These are phyloP conservation scores for Trichacis sp. DNA, from an alignment of 2,888 invertebrate genomes.

Conservation along the genomic window DNA sequence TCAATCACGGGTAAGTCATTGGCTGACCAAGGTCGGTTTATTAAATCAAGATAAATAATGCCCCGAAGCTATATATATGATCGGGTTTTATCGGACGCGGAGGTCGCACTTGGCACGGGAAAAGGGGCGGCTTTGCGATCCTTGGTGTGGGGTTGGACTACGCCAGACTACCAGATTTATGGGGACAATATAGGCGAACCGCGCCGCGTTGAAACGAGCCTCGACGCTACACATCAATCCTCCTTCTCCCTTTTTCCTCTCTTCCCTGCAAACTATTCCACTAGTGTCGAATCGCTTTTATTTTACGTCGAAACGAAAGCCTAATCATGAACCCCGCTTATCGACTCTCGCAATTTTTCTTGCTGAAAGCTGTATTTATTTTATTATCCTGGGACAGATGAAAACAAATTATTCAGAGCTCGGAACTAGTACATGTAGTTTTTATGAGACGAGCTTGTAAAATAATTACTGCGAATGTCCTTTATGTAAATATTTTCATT, in stretches of 20 bases:
- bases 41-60: constrained; percentile 50
- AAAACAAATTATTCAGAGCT: no score
- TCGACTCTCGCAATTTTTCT: no score
- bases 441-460: no score
- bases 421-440: no score
- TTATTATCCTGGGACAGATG: no score
- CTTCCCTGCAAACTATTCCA: no score
- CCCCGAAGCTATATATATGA: constrained; percentile 35
- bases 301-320: constrained; percentile 31
- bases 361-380: no score
- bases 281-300: constrained; percentile 38
- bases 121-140: constrained; percentile 49
- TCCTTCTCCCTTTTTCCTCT: constrained; percentile 22
- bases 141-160: constrained; percentile 48
- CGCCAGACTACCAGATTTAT: constrained; percentile 63
- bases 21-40: constrained; percentile 30
- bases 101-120: constrained; percentile 53
- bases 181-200: constrained; percentile 58
- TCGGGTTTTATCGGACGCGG: constrained; percentile 52
- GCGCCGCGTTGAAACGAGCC: constrained; percentile 49
- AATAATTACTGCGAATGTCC: no score
- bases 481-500: no score
- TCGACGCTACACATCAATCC: constrained; percentile 35
- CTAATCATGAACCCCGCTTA: constrained; percentile 15
- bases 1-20: constrained; percentile 13